A percentile compares a stretch with the other conserved stretches of the same genome.
These are phyloP conservation scores for Kryptopterus vitreolus DNA, from an alignment of 2,797 vertebrate species.

Conservation along the genomic window DNA sequence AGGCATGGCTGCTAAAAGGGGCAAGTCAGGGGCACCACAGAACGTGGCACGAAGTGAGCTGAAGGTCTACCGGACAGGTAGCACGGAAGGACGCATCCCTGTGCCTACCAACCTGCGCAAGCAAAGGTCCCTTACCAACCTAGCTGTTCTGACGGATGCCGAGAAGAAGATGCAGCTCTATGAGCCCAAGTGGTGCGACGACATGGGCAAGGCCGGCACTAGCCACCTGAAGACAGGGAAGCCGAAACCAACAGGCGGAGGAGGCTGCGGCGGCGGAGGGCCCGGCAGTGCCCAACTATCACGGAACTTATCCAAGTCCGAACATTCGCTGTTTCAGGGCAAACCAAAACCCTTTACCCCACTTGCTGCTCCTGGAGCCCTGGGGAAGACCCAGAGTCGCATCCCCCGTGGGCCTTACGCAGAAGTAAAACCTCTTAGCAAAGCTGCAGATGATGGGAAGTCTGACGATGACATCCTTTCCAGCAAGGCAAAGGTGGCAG, in stretches of 20 bases:
- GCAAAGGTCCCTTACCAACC: conserved; percentile 95
- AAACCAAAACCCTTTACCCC: conserved; percentile 83
- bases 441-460: conserved; percentile 85
- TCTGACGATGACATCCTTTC: conserved; percentile 93
- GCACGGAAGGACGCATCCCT: conserved; percentile 78
- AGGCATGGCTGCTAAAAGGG: conserved; percentile 82
- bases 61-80: conserved; percentile 79
- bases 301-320: conserved; percentile 90
- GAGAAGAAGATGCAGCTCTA: conserved; percentile 97
- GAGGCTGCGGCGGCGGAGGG: conserved; percentile 51
- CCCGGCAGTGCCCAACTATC: conserved; percentile 77
- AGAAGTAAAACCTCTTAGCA: conserved; percentile 95
- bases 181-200: conserved; percentile 94
- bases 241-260: conserved; percentile 67
- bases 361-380: conserved; percentile 77
- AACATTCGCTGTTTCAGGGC: conserved; percentile 92
- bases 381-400: conserved; percentile 85
- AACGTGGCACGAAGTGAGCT: conserved; percentile 75
- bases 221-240: conserved; percentile 75
- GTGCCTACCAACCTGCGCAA: conserved; percentile 88
- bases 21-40: conserved; percentile 78
- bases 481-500: conserved; percentile 81
- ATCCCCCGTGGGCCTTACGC: conserved; percentile 95
- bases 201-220: conserved; percentile 83
- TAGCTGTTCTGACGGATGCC: conserved; percentile 91